Evolutionary conservation across 2,797 vertebrate species (phyloP).

Genomic region (Pangasius krempfi): DNA sequence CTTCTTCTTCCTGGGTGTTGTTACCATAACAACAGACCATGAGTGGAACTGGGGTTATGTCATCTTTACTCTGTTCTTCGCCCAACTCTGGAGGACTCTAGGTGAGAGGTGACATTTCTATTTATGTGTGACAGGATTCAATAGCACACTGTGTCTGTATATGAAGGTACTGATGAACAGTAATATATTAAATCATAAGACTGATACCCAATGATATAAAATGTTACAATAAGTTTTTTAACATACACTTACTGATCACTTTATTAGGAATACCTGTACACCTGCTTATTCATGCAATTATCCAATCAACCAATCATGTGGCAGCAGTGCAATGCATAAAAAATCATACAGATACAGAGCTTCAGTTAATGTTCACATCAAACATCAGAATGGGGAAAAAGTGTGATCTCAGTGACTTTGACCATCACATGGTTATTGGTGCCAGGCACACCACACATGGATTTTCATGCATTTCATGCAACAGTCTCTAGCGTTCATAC

Average conservation of each 20-base stretch:
- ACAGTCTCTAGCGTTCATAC: background rate
- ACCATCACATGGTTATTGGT: background rate
- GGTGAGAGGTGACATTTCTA: conserved; percentile 73
- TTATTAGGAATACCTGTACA: background rate
- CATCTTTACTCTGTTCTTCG: conserved; percentile 90
- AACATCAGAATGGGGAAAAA: too few relatives aligned
- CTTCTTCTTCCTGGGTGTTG: conserved; percentile 97
- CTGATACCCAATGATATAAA: background rate
- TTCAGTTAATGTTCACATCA: background rate
- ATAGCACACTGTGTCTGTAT: background rate
- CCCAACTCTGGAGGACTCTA: conserved; percentile 90
- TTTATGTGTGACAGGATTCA: background rate
- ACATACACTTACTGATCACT: background rate
- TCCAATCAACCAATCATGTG: background rate
- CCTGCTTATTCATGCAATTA: background rate
- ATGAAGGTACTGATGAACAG: background rate
- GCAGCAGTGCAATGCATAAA: background rate
- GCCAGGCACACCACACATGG: background rate
- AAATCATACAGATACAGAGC: background rate
- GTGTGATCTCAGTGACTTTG: too few relatives aligned
- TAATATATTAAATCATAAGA: background rate
- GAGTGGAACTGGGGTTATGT: conserved; percentile 98
- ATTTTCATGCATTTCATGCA: background rate
- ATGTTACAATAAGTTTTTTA: background rate
- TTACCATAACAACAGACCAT: conserved; percentile 91